These are phyloP conservation scores for Notospermus geniculatus DNA, from an alignment of 1,140 invertebrate genomes.

Conservation along the genomic window DNA sequence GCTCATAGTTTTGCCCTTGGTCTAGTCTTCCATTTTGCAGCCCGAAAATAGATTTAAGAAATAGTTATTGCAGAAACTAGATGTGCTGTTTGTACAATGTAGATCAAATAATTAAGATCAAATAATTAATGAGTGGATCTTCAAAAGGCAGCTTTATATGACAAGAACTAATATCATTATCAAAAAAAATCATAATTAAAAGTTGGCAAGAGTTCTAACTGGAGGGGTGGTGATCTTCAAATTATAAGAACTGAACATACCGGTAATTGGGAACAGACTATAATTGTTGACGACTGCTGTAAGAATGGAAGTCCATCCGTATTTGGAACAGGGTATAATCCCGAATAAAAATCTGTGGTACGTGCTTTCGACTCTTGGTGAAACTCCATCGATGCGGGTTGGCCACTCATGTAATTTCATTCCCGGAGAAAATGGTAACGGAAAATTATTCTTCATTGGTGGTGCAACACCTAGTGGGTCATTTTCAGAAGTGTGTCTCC, in stretches of 20 bases:
- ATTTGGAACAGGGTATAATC: constrained; percentile 38
- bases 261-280: no score
- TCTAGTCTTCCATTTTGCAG: no score
- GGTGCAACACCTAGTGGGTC: constrained; percentile 52
- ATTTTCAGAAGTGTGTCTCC: constrained; percentile 49
- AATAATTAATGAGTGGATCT: background rate
- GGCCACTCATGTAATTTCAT: constrained; percentile 50
- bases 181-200: no score
- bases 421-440: constrained; percentile 28
- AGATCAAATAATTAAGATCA: no score
- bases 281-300: no score
- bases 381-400: constrained; percentile 50
- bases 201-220: no score
- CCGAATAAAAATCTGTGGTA: constrained; percentile 49
- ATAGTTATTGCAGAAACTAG: no score
- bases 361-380: constrained; percentile 46
- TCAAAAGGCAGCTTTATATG: background rate
- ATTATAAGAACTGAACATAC: no score
- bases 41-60: no score
- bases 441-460: constrained; percentile 52
- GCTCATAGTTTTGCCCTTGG: background rate
- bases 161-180: background rate
- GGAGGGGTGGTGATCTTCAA: no score
- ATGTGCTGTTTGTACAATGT: no score
- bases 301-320: constrained; percentile 52